phyloP scores from a whole-genome alignment of 1,140 invertebrate species.

The Aradophagus sp. region DNA sequence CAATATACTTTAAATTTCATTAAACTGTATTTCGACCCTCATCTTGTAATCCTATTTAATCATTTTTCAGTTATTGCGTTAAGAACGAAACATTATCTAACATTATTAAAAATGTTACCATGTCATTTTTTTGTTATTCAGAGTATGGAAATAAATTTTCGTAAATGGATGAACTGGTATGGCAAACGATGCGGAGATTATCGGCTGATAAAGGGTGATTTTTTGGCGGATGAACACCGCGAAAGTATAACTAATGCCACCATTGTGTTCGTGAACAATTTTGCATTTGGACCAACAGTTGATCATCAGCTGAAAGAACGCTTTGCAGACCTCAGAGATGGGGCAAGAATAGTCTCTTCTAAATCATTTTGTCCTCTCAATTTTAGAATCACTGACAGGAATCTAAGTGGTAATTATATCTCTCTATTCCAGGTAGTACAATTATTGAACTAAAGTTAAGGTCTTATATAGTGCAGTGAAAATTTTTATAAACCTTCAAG shows the following conservation, averaged over 20 bases:
- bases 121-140: conserved; percentile 65
- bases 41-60: too few relatives aligned
- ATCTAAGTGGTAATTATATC: conserved; percentile 81
- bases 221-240: conserved; percentile 91
- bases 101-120: too few relatives aligned
- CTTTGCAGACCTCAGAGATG: conserved; percentile 96
- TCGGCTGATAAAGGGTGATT: conserved; percentile 94
- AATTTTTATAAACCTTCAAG: too few relatives aligned
- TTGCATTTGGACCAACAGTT: conserved; percentile 96
- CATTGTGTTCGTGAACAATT: conserved; percentile 99
- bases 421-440: too few relatives aligned
- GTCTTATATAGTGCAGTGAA: too few relatives aligned
- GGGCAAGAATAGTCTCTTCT: conserved; percentile 97
- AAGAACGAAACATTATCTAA: too few relatives aligned
- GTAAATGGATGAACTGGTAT: conserved; percentile 97
- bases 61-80: too few relatives aligned
- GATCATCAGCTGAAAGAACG: conserved; percentile 97
- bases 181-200: conserved; percentile 95
- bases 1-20: too few relatives aligned
- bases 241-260: conserved; percentile 94
- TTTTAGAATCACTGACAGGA: conserved; percentile 96
- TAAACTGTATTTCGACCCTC: too few relatives aligned
- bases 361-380: conserved; percentile 98
- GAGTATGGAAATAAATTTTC: conserved; percentile 93
- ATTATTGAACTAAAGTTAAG: too few relatives aligned